Percentiles rank a stretch among this genome's conserved stretches.
These are phyloP conservation scores for Chymomyza amoena DNA, from an alignment of 2,888 invertebrate genomes.

Conservation along the genomic window DNA sequence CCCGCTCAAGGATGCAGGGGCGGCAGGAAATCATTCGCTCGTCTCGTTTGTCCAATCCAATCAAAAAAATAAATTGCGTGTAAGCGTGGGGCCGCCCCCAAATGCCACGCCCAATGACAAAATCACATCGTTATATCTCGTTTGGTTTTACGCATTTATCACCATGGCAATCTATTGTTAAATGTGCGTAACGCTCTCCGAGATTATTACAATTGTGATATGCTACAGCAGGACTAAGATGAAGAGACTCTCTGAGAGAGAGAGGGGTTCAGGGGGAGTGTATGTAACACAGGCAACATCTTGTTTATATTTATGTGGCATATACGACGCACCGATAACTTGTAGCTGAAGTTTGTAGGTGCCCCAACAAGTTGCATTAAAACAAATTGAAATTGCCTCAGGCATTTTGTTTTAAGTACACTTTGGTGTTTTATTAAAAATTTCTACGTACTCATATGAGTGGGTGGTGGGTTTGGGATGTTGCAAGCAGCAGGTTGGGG, in stretches of 20 bases:
- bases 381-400: constrained; percentile 36
- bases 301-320: constrained; percentile 13
- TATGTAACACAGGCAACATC: not conserved
- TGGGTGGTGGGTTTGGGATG: too few relatives aligned
- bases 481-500: not conserved
- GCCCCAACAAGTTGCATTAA: not conserved
- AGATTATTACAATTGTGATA: constrained; percentile 1
- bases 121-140: not conserved
- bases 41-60: constrained; percentile 14
- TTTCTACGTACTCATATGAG: not conserved
- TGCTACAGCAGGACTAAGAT: too few relatives aligned
- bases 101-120: not conserved
- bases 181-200: not conserved
- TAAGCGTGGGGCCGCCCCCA: not conserved
- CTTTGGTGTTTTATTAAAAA: constrained; percentile 51
- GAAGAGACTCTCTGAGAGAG: too few relatives aligned
- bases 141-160: not conserved
- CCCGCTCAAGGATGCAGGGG: too few relatives aligned
- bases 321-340: not conserved
- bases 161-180: constrained; percentile 4
- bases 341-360: not conserved
- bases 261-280: too few relatives aligned
- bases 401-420: constrained; percentile 46
- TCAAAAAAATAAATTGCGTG: constrained; percentile 22
- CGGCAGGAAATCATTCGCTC: not conserved